Evolutionary conservation across 2,113 vertebrate genomes (phyloP), one percentile per base, ranked within the genome.

Genomic region (Theropithecus gelada): DNA sequence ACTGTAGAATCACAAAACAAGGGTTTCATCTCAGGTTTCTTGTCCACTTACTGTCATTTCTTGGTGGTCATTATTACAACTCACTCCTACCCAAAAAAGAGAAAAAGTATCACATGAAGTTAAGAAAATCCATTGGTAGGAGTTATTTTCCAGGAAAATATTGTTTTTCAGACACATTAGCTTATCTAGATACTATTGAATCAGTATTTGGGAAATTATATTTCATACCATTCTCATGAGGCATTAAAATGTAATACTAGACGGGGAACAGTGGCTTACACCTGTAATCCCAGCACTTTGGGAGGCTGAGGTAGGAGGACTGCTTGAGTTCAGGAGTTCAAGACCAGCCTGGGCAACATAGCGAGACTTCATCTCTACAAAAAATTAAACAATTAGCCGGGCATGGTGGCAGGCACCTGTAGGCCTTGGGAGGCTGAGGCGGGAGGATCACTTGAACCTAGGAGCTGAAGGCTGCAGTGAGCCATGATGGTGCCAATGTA

Each of bases 41-140:
- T 79, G 40, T 88, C 59, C 40, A 72, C 48, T 94, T 75, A 38
- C 17, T 88, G 86, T 93, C 83, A 92, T 76, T 95, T 87, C 38
- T 70, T 45, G 9, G 79, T 76, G 59, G 8, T 23, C 32, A 43
- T 87, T 90, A 83, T 32, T 72, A 27, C 59, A 61, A 80, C 50
- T 81, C 72, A 72, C 22, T 90, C 38, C 13, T 59, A 40, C 52
- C 73, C 76, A 55, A 72, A 5, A 79, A 30, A 92, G 72, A 38
- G 4, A 38, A 84, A 61, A 32, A 68, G 8, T 23, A 40, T 78
- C 16, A 57, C 20, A 6, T 3, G 61, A 66, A 61, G 73, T 93
- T 45, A 50, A 61, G 48, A 86, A 25, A 81, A 90, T 32, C 11
- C 14, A 88, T 25, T 32, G 22, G 23, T 57, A 6, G 32, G 3